Evolutionary conservation across 2,888 invertebrate genomes (phyloP).

Genomic region (Biston betularia): DNA sequence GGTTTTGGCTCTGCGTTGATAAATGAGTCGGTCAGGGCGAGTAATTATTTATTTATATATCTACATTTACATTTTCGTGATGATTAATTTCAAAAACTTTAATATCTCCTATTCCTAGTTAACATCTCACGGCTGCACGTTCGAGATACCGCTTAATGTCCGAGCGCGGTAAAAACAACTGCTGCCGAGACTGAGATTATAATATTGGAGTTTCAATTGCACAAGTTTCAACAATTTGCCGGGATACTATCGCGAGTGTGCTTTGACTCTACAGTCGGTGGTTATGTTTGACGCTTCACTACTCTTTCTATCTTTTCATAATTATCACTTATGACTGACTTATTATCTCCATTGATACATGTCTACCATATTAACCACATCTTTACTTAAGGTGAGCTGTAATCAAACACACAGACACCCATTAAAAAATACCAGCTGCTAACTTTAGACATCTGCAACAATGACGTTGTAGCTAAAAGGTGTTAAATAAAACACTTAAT

Average conservation of each 20-base stretch:
- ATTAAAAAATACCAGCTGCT: no score
- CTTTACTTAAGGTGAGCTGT: no score
- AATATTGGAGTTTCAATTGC: slow-evolving; percentile 83
- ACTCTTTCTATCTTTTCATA: not conserved
- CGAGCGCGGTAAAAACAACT: slow-evolving; percentile 73
- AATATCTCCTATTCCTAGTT: slow-evolving; percentile 10
- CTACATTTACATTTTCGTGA: not conserved
- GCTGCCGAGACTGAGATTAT: slow-evolving; percentile 77
- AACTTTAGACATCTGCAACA: no score
- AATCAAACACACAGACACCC: no score
- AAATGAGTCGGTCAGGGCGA: not conserved
- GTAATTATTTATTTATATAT: not conserved
- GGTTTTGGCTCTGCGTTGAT: no score
- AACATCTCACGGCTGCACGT: slow-evolving; percentile 58
- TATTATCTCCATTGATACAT: no score
- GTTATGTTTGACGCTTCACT: slow-evolving; percentile 34
- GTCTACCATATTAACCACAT: no score
- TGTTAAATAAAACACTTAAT: no score
- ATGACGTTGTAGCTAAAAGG: no score
- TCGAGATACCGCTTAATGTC: slow-evolving; percentile 72
- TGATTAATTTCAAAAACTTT: not conserved
- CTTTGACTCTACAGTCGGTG: slow-evolving; percentile 40
- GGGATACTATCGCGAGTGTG: slow-evolving; percentile 69
- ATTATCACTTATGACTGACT: no score
- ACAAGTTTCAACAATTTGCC: slow-evolving; percentile 80